Conservation (phyloP, 2,888 invertebrate species). For the Omphaloscelis lunosa region DNA sequence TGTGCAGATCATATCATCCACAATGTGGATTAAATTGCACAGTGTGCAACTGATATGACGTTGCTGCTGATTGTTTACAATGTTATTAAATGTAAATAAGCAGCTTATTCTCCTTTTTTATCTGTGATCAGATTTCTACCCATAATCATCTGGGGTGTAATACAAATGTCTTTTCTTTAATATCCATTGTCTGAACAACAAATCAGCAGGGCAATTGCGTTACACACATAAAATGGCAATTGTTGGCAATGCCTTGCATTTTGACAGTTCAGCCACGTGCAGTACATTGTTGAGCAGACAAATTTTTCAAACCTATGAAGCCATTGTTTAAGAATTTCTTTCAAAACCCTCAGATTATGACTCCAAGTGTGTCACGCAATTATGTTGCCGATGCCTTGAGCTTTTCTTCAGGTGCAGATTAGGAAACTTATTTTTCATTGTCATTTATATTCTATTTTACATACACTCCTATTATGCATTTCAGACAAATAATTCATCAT, state of each 20-base stretch:
- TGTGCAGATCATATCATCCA: slow-evolving; percentile 67
- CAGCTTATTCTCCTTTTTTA: not conserved
- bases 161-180: not conserved
- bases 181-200: not conserved
- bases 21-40: slow-evolving; percentile 64
- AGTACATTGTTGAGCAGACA: no score
- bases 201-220: not conserved
- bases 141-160: not conserved
- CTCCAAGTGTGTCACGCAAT: not conserved
- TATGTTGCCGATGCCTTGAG: not conserved
- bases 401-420: not conserved
- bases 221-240: not conserved
- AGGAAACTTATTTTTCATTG: not conserved
- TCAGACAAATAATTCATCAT: not conserved
- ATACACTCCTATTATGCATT: not conserved
- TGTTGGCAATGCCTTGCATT: not conserved
- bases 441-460: no score
- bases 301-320: not conserved
- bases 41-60: slow-evolving; percentile 58
- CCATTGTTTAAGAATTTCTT: not conserved
- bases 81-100: slow-evolving; percentile 15
- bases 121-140: not conserved
- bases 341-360: not conserved
- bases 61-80: slow-evolving; percentile 42
- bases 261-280: not conserved